Conservation (phyloP, 2,888 invertebrate species). For the Stegana nigrithorax region DNA sequence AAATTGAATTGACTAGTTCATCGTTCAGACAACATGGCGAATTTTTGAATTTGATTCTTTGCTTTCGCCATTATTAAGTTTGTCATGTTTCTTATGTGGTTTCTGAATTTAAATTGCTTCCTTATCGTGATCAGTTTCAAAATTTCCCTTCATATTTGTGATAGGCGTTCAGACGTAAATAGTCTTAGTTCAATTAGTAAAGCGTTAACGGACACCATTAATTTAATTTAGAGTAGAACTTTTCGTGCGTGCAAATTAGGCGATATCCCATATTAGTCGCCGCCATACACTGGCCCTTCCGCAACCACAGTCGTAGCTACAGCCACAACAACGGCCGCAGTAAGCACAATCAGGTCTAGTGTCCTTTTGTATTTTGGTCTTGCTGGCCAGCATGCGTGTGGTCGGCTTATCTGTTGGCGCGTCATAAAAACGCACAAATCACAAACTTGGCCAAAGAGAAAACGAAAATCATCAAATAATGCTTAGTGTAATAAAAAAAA, state of each 20-base stretch:
- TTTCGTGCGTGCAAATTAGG: slow-evolving; percentile 52
- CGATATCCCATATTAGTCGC: slow-evolving; percentile 31
- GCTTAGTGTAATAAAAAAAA: slow-evolving; percentile 37
- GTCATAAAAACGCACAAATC: slow-evolving; percentile 56
- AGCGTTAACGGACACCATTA: slow-evolving; percentile 54
- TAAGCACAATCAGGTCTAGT: too few species aligned
- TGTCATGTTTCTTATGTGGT: too few species aligned
- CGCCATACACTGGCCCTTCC: background rate
- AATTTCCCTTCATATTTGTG: too few species aligned
- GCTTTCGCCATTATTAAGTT: too few species aligned
- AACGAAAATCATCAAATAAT: background rate
- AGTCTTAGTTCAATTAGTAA: slow-evolving; percentile 59
- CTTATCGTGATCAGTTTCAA: too few species aligned
- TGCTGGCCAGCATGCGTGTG: slow-evolving; percentile 15
- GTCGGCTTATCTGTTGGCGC: slow-evolving; percentile 19
- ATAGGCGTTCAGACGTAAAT: too few species aligned
- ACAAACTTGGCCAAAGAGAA: slow-evolving; percentile 20
- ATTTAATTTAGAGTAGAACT: slow-evolving; percentile 53
- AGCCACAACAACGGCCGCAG: too few species aligned
- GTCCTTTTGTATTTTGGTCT: slow-evolving; percentile 14
- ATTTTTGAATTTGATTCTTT: too few species aligned
- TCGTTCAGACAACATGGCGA: too few species aligned
- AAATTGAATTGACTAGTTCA: too few species aligned
- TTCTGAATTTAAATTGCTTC: too few species aligned
- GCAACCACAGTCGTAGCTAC: too few species aligned